These are phyloP conservation scores for Melanargia galathea DNA, from an alignment of 2,888 invertebrate species.

Conservation along the genomic window DNA sequence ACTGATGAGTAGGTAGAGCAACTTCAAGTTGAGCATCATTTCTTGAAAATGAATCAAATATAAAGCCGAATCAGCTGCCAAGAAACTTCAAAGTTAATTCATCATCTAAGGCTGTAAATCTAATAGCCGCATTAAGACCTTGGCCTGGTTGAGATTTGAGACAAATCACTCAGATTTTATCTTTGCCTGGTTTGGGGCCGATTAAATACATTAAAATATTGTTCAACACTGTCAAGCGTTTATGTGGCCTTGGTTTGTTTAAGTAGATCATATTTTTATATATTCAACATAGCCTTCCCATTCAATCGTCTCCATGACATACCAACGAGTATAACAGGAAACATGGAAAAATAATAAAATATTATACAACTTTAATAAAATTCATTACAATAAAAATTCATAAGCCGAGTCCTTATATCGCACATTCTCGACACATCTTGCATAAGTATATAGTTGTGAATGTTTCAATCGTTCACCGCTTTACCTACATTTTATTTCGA, in stretches of 20 bases:
- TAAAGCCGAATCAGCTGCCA: not conserved
- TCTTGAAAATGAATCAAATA: not conserved
- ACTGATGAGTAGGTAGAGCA: not conserved
- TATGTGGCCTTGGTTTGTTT: no score
- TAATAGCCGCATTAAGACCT: not conserved
- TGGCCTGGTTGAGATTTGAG: not conserved
- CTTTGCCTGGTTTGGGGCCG: not conserved
- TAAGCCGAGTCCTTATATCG: not conserved
- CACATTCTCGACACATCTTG: slow-evolving; percentile 17
- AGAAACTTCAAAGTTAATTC: slow-evolving; percentile 11
- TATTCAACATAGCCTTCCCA: no score
- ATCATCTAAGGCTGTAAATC: not conserved
- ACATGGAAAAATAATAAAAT: not conserved
- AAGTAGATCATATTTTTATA: no score
- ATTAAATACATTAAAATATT: no score
- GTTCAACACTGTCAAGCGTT: no score
- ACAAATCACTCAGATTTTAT: not conserved
- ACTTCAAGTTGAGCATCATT: not conserved
- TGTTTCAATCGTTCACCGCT: not conserved
- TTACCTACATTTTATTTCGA: slow-evolving; percentile 4
- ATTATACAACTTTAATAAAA: slow-evolving; percentile 8
- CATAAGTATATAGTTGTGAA: slow-evolving; percentile 7
- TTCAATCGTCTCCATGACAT: no score
- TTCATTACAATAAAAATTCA: slow-evolving; percentile 9
- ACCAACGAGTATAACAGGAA: no score